Percentiles rank a stretch among this genome's conserved stretches.
Evolutionary conservation across 53 echinoderm and acorn worm genomes (phyloP).

Genomic region (Holothuria scabra): DNA sequence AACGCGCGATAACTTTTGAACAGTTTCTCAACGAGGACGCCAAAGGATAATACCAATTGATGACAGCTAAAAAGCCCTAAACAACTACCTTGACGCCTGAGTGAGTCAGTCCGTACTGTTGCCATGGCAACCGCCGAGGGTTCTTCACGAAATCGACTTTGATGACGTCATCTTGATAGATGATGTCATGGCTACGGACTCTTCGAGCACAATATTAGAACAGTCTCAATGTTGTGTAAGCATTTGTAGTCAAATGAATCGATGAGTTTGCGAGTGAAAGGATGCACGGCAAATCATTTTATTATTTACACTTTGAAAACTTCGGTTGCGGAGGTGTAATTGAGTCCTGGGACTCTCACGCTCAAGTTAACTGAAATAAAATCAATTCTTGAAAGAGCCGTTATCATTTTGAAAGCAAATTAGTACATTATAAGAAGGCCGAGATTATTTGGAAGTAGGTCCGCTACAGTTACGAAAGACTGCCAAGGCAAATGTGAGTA

Average conservation of each 20-base stretch:
- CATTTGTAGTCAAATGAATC: constrained; percentile 15
- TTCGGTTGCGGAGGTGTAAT: constrained; percentile 19
- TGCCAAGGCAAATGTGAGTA: too few species aligned
- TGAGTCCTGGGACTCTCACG: constrained; percentile 12
- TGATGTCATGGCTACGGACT: constrained; percentile 16
- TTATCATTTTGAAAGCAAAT: constrained; percentile 37
- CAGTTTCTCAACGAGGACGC: too few species aligned
- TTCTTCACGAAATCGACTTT: constrained; percentile 12
- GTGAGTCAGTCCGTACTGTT: constrained; percentile 5
- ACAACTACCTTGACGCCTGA: not conserved
- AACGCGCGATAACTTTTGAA: too few species aligned
- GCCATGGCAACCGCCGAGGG: constrained; percentile 4
- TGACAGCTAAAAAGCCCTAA: not conserved
- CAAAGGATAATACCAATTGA: too few species aligned
- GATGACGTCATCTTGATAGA: constrained; percentile 22
- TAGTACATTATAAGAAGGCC: not conserved
- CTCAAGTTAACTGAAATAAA: not conserved
- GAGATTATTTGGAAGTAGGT: not conserved
- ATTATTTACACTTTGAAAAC: not conserved
- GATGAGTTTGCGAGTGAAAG: constrained; percentile 5
- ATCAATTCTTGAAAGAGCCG: constrained; percentile 30
- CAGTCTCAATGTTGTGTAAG: constrained; percentile 5
- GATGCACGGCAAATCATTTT: constrained; percentile 15
- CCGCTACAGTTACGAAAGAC: too few species aligned
- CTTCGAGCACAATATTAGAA: not conserved